Evolutionary conservation across 2,888 invertebrate genomes (phyloP).

Genomic region (Ichneumoninae sp.): DNA sequence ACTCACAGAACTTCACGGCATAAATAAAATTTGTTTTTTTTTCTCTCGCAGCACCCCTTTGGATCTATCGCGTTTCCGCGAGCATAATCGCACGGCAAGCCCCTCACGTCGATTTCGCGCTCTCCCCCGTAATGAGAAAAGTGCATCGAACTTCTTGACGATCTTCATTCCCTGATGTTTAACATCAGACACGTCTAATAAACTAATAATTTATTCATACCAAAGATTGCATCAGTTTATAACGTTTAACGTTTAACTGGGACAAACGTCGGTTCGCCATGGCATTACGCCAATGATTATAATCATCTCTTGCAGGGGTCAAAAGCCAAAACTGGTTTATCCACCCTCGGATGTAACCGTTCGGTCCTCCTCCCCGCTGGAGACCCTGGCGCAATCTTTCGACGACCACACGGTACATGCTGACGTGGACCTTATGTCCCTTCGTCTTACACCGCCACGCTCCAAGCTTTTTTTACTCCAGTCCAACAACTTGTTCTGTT

Average conservation of each 20-base stretch:
- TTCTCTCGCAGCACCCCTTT: slow-evolving; percentile 26
- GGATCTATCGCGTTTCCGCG: slow-evolving; percentile 58
- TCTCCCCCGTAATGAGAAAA: slow-evolving; percentile 10
- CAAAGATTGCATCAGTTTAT: neutral
- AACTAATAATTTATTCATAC: slow-evolving; percentile 20
- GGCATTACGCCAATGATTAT: slow-evolving; percentile 19
- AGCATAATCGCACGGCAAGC: slow-evolving; percentile 41
- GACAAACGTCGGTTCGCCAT: neutral
- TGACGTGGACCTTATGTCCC: slow-evolving; percentile 55
- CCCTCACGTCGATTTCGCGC: neutral
- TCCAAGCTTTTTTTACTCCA: slow-evolving; percentile 7
- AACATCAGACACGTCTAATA: neutral
- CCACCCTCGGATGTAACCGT: slow-evolving; percentile 27
- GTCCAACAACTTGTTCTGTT: neutral
- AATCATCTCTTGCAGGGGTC: slow-evolving; percentile 46
- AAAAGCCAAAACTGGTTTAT: slow-evolving; percentile 71
- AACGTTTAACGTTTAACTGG: neutral
- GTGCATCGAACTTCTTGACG: slow-evolving; percentile 50
- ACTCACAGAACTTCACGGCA: slow-evolving; percentile 9
- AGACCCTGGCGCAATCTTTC: slow-evolving; percentile 13
- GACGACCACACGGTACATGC: slow-evolving; percentile 58
- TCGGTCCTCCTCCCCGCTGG: slow-evolving; percentile 29
- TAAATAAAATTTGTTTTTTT: slow-evolving; percentile 3
- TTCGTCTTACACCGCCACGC: neutral
- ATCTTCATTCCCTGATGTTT: neutral